Conservation (phyloP, 2,113 vertebrate genomes). For the Suricata suricatta region DNA sequence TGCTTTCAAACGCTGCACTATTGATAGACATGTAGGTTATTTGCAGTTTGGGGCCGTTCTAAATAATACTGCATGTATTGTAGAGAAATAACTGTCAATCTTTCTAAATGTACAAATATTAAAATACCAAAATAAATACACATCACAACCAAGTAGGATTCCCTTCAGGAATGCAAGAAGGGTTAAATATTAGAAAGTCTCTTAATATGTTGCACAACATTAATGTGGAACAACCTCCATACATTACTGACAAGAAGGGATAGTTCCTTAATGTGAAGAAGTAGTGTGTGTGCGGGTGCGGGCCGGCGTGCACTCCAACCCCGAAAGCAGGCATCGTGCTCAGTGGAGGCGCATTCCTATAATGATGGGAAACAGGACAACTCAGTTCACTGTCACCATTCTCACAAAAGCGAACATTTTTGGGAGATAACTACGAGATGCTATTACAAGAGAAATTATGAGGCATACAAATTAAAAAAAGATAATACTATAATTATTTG, state of each 20-base stretch:
- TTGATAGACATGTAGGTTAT: not conserved
- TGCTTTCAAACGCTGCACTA: not conserved
- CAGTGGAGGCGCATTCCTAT: not conserved
- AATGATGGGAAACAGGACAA: not conserved
- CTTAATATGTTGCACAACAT: not conserved
- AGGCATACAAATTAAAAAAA: conserved; percentile 8
- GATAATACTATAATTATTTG: not conserved
- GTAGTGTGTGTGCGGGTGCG: not conserved
- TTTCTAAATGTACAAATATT: not conserved
- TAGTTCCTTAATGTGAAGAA: not conserved
- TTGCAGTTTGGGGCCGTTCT: not conserved
- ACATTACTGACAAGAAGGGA: not conserved
- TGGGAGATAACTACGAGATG: not conserved
- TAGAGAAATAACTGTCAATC: not conserved
- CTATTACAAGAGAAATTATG: not conserved
- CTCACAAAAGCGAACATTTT: not conserved
- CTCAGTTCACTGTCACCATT: not conserved
- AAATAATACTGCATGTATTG: not conserved
- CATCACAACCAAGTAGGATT: not conserved
- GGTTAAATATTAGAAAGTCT: not conserved
- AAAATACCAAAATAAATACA: not conserved
- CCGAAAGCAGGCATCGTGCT: not conserved
- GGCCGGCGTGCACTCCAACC: not conserved
- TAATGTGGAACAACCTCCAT: not conserved
- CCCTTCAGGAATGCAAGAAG: not conserved